A percentile compares a stretch with the other conserved stretches of the same genome.
phyloP scores from a whole-genome alignment of 2,888 invertebrate species.

The Anaspis maculata region DNA sequence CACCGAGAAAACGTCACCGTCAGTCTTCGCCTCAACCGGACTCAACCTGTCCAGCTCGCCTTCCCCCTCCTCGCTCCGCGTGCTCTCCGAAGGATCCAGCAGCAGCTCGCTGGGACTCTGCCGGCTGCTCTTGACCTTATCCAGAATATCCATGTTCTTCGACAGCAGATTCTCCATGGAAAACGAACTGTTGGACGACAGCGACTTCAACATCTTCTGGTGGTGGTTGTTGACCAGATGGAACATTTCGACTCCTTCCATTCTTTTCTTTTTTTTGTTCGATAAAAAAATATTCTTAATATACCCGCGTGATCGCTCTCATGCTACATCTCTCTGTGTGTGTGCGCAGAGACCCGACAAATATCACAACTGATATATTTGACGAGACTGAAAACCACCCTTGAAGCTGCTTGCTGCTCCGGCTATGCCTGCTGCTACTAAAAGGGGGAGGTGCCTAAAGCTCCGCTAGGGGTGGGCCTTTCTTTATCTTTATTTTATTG shows the following conservation, averaged over 20 bases:
- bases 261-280: constrained; percentile 11
- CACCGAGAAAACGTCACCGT: constrained; percentile 26
- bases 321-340: too few species aligned
- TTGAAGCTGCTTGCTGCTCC: constrained; percentile 31
- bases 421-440: too few species aligned
- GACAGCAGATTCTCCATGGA: constrained; percentile 39
- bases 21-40: constrained; percentile 25
- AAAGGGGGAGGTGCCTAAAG: constrained; percentile 28
- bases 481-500: constrained; percentile 27
- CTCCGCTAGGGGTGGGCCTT: constrained; percentile 20
- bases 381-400: constrained; percentile 33
- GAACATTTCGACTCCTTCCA: constrained; percentile 31
- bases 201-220: constrained; percentile 38
- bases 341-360: constrained; percentile 20
- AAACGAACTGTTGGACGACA: constrained; percentile 36
- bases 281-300: constrained; percentile 1
- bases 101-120: constrained; percentile 17
- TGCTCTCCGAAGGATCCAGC: constrained; percentile 20
- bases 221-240: constrained; percentile 34
- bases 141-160: constrained; percentile 23
- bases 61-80: constrained; percentile 25
- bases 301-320: neutral
- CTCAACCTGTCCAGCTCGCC: constrained; percentile 30
- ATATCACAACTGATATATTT: constrained; percentile 30
- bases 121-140: constrained; percentile 16